These are phyloP conservation scores for Himantopus leucocephalus DNA, from an alignment of 2,113 vertebrate species.

Conservation along the genomic window DNA sequence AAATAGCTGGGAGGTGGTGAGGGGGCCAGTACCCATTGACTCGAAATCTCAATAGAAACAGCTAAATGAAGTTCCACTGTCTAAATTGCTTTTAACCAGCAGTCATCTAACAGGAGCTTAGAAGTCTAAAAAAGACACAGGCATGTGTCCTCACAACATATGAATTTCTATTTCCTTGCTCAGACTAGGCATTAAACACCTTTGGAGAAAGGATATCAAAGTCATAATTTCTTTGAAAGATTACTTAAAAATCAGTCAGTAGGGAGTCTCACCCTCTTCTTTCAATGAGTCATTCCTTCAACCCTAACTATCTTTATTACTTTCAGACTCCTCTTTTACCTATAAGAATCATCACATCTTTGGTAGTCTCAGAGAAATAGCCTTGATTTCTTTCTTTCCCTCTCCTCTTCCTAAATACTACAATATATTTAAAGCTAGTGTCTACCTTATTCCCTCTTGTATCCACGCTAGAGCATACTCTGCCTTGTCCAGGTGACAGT, in stretches of 20 bases:
- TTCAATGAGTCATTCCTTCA: background rate
- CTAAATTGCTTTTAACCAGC: background rate
- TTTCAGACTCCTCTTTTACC: background rate
- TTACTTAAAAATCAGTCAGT: background rate
- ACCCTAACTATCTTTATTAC: background rate
- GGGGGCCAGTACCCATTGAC: background rate
- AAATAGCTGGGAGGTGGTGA: background rate
- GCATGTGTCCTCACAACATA: background rate
- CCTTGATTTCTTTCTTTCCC: background rate
- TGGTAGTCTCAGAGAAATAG: background rate
- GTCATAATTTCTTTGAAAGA: background rate
- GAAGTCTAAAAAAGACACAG: background rate
- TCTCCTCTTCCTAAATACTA: background rate
- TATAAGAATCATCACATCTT: background rate
- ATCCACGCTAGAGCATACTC: background rate
- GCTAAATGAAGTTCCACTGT: background rate
- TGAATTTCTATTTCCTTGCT: background rate
- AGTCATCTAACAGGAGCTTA: background rate
- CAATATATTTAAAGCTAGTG: background rate
- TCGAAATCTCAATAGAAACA: background rate
- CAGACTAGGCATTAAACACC: background rate
- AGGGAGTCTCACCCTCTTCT: background rate
- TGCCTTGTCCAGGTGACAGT: background rate
- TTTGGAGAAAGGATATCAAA: background rate
- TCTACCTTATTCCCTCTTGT: background rate